phyloP scores from a whole-genome alignment of 2,888 invertebrate species.

The Drosophila cracens region DNA sequence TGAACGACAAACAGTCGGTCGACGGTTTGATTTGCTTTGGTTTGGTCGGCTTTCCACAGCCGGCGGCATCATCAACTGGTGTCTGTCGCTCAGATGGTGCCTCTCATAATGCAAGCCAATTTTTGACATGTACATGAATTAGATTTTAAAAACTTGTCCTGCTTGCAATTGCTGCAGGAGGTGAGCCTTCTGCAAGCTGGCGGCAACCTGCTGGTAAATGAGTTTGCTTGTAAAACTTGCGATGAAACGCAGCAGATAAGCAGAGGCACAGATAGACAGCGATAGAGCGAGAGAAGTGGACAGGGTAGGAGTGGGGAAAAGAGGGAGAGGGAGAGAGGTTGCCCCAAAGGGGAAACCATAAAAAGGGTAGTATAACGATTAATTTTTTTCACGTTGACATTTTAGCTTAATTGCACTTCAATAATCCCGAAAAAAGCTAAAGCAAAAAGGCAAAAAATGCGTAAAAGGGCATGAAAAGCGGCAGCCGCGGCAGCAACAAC shows the following conservation, averaged over 20 bases:
- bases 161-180: constrained; percentile 54
- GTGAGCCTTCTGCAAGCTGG: constrained; percentile 20
- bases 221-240: constrained; percentile 62
- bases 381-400: constrained; percentile 83
- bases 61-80: constrained; percentile 54
- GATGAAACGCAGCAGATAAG: constrained; percentile 65
- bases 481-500: constrained; percentile 57
- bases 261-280: constrained; percentile 16
- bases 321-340: neutral
- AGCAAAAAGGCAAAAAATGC: constrained; percentile 77
- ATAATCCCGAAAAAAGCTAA: constrained; percentile 80
- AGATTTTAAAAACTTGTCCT: constrained; percentile 68
- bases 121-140: constrained; percentile 82
- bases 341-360: constrained; percentile 67
- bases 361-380: constrained; percentile 82
- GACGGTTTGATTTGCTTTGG: neutral
- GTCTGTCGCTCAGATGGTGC: constrained; percentile 17
- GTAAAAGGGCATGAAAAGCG: constrained; percentile 82
- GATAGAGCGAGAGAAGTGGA: neutral
- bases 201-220: constrained; percentile 64
- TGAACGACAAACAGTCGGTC: constrained; percentile 38
- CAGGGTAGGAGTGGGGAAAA: neutral
- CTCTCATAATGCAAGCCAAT: constrained; percentile 73
- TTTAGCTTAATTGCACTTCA: constrained; percentile 84
- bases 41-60: constrained; percentile 15